These are phyloP conservation scores for Hydrolagus colliei DNA, from an alignment of 2,797 vertebrate genomes.

Conservation along the genomic window DNA sequence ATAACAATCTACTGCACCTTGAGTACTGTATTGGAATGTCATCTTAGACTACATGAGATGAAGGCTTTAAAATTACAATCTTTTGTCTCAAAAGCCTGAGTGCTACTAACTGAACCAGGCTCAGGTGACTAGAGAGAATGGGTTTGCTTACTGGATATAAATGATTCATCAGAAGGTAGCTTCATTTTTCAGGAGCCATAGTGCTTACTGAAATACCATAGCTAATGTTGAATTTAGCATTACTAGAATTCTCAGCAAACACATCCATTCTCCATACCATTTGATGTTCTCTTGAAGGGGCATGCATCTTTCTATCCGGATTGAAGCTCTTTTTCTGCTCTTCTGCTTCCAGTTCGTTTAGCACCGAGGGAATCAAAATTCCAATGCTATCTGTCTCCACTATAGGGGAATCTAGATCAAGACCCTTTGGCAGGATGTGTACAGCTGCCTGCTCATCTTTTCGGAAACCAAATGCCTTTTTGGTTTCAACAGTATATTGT, in stretches of 20 bases:
- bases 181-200: background rate
- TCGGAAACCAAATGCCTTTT: background rate
- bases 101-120: too few species aligned
- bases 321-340: too few species aligned
- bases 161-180: too few species aligned
- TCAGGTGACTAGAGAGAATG: too few species aligned
- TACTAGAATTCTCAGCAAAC: background rate
- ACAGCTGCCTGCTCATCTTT: background rate
- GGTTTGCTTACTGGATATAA: too few species aligned
- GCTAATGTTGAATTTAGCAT: background rate
- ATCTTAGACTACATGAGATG: too few species aligned
- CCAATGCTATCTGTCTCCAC: background rate
- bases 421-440: too few species aligned
- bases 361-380: background rate
- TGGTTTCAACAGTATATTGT: background rate
- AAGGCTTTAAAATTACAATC: too few species aligned
- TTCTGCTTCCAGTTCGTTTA: slow-evolving; percentile 22
- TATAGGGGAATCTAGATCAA: background rate
- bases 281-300: background rate
- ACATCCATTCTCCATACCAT: background rate
- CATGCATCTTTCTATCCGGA: background rate
- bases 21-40: too few species aligned
- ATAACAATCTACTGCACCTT: too few species aligned
- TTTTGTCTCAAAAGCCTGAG: too few species aligned
- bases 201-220: background rate